A percentile compares a stretch with the other conserved stretches of the same genome.
Conservation (phyloP, 2,113 vertebrate species). For the Bos javanicus region DNA sequence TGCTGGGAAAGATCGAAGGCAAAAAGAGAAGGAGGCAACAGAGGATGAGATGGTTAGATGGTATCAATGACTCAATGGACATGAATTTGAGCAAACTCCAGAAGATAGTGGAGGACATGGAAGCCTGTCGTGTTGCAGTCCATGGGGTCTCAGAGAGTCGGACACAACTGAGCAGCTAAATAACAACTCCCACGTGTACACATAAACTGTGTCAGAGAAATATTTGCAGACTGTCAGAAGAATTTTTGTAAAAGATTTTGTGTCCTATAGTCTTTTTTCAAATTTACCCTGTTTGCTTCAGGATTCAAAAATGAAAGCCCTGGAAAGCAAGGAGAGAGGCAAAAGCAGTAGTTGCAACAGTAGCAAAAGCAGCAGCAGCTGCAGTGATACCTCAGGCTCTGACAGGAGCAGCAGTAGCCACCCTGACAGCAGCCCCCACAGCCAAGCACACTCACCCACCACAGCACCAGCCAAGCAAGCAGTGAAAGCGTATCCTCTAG, state of each 20-base stretch:
- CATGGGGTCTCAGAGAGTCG: background rate
- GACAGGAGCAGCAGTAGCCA: background rate
- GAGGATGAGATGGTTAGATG: background rate
- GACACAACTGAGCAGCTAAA: background rate
- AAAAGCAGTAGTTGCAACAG: background rate
- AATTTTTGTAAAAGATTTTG: background rate
- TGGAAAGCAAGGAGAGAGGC: background rate
- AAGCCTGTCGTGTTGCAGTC: background rate
- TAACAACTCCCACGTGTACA: background rate
- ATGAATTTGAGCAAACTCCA: background rate
- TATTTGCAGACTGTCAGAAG: rapidly evolving
- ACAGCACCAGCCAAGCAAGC: background rate
- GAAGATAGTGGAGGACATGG: background rate
- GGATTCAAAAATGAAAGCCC: constrained; percentile 38
- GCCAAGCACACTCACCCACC: background rate
- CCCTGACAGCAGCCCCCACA: background rate
- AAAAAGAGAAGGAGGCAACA: background rate
- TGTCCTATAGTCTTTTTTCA: background rate
- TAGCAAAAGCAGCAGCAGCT: background rate
- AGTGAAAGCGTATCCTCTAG: rapidly evolving
- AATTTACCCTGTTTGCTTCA: constrained; percentile 38
- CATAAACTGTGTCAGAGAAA: background rate
- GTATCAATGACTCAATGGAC: background rate
- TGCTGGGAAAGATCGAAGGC: background rate
- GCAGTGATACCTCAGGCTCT: background rate